Evolutionary conservation across 2,888 invertebrate species (phyloP).

Genomic region (Thecophora atra): DNA sequence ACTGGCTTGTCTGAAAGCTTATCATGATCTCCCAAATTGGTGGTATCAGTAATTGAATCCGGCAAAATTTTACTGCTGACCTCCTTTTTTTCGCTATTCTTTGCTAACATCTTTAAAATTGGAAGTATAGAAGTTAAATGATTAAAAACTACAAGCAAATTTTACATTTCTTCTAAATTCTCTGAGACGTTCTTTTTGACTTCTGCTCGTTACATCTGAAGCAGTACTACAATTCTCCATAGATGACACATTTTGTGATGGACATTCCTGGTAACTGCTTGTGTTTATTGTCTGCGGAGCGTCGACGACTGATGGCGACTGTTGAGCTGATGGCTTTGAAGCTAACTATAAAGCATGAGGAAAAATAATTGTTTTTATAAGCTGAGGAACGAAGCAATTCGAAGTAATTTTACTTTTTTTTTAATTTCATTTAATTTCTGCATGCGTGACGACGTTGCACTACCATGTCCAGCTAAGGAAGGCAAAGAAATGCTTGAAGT

Average conservation of each 20-base stretch:
- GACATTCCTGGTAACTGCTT: neutral
- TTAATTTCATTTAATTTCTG: slow-evolving; percentile 46
- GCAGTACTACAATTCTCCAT: neutral
- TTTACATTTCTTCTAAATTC: neutral
- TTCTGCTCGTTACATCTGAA: neutral
- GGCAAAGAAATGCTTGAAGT: no score
- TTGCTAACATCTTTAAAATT: no score
- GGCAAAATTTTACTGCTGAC: no score
- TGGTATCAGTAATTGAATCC: no score
- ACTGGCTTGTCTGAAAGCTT: no score
- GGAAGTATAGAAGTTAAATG: no score
- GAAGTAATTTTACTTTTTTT: slow-evolving; percentile 41
- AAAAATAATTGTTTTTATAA: no score
- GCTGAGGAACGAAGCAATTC: no score
- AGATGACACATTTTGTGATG: neutral
- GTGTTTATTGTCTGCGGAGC: neutral
- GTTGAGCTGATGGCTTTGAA: neutral
- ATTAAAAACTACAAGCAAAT: no score
- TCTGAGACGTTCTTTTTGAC: neutral
- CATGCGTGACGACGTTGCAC: slow-evolving; percentile 29
- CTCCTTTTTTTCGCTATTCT: no score
- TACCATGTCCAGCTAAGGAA: neutral
- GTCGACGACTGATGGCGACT: neutral
- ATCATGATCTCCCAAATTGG: no score
- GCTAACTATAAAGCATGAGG: no score